Base-by-base conservation (phyloP, 2,113 vertebrate species). In the Sinocyclocheilus anshuiensis region DNA sequence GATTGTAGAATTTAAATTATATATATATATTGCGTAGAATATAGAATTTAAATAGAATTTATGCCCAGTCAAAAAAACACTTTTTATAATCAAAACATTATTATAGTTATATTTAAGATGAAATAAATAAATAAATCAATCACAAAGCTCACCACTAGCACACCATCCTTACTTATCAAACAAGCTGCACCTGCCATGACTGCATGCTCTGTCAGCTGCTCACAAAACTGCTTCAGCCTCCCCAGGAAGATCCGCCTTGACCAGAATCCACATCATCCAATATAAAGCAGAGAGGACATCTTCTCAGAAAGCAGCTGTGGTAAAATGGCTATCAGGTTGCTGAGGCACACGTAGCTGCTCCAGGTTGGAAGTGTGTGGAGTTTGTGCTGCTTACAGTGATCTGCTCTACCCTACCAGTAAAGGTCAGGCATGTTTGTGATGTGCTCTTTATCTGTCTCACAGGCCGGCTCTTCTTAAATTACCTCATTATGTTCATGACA, bases 401-500 rank as follows among this genome's bases (percentile, higher is more conserved):
- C 55, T 89, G 93, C 91, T 90, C 92, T 91, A 91, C 88, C 91
- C 90, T 90, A 91, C 93, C 92, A 91, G 91, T 88, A 94, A 94
- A 94, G 94, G 93, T 94, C 93, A 94, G 88, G 65, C 89, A 84
- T 91, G 92, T 90, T 91, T 92, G 92, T 92, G 90, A 93, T 92
- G 89, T 90, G 92, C 92, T 89, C 91, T 93, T 93, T 93, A 92
- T 93, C 90, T 87, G 91, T 94, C 93, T 93, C 92, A 89, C 90
- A 86, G 88, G 91, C 92, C 92, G 90, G 90, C 93, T 93, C 84
- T 90, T 90, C 93, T 92, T 87, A 94, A 93, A 94, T 93, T 90
- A 93, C 92, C 93, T 94, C 89, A 92, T 95, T 95, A 94, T 92
- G 93, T 91, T 92, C 91, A 93, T 92, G 92, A 93, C 90, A 89